These are phyloP conservation scores for Temnothorax longispinosus DNA, from an alignment of 1,140 invertebrate genomes.

Conservation along the genomic window DNA sequence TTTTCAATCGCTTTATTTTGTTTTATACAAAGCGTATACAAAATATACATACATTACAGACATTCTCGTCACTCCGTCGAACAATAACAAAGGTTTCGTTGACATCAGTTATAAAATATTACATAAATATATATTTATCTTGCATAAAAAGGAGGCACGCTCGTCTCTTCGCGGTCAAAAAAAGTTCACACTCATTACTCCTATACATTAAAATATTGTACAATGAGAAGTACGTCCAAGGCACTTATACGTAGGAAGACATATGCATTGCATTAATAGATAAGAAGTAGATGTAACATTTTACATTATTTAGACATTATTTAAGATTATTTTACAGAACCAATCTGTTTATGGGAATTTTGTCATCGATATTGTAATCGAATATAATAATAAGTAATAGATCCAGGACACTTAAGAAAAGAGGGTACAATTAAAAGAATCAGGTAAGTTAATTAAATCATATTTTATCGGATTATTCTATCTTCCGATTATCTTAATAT, in stretches of 20 bases:
- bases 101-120: constrained; percentile 25
- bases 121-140: constrained; percentile 31
- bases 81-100: constrained; percentile 35
- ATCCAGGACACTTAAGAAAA: background rate
- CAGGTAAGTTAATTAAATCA: constrained; percentile 40
- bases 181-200: background rate
- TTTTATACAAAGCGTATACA: constrained; percentile 62
- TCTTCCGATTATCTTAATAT: background rate
- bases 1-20: constrained; percentile 55
- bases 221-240: constrained; percentile 33
- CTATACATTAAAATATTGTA: constrained; percentile 55
- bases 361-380: background rate
- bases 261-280: constrained; percentile 29
- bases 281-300: background rate
- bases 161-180: background rate
- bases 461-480: background rate
- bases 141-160: background rate
- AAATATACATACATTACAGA: constrained; percentile 54
- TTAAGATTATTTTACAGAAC: background rate
- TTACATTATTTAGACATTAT: background rate
- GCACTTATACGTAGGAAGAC: constrained; percentile 30
- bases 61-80: constrained; percentile 1
- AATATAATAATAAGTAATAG: constrained; percentile 3
- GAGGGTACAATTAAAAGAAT: constrained; percentile 6
- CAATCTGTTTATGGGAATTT: constrained; percentile 2